Evolutionary conservation across 2,797 vertebrate genomes (phyloP), one percentile per base, ranked within the genome.

Genomic region (Paratrypauchen microcephalus): DNA sequence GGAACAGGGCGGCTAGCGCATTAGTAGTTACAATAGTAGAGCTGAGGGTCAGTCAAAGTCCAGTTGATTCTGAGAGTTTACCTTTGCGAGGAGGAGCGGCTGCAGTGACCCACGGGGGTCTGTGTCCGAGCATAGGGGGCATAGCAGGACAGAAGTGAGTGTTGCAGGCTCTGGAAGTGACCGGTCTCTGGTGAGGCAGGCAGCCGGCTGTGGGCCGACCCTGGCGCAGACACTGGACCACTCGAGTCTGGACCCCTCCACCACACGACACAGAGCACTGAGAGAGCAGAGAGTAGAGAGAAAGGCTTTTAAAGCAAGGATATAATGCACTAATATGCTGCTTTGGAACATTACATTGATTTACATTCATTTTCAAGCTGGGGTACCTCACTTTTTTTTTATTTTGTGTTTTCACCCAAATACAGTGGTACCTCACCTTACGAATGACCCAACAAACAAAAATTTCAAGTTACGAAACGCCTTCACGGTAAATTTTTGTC

Each of bases 261-360:
- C 98, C 98, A 11, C 98, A 99, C 9, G 95, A 97, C 59, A 99
- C 97, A 0, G 97, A 95, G 81, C 97, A 98, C 97, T 98, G 86
- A 4, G 59, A 7, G 66, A 57, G 58, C 23, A 65, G 6, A n/a
- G 28, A 15, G 39, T 11, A 65, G 16, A 58, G 23, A 62, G 68
- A 64, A 41, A 64, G 55, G 24, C 24, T 21, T 72, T 69, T 74
- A 81, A 64, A 73, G 76, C 83, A 60, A 84, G 71, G 64, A 45
- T 16, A 1, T 45, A 45, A 45, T 4, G 1, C 13, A 15, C 41
- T 15, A 13, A 45, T 15, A 15, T 45, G 41, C 41, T 45, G 12
- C 41, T 15, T 45, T 13, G 12, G 41, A 13, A 45, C 41, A 45
- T 45, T 45, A 45, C 41, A 45, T 45, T 45, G 13, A 45, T 15